phyloP scores from a whole-genome alignment of 2,888 invertebrate species.

The Aradus depressus region DNA sequence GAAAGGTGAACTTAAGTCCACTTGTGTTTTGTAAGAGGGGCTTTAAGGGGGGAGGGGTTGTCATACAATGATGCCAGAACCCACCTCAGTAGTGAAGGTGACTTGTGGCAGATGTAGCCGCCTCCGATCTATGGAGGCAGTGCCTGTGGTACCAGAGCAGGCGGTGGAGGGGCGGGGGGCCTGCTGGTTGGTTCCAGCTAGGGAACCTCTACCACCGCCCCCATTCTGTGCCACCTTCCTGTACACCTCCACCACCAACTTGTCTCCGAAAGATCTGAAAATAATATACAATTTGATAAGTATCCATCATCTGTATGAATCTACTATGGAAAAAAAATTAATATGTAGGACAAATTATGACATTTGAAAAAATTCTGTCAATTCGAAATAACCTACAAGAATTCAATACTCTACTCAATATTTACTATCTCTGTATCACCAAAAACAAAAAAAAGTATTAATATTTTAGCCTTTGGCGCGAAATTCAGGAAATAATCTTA shows the following conservation, averaged over 20 bases:
- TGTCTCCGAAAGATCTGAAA: constrained; percentile 56
- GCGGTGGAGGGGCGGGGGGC: constrained; percentile 52
- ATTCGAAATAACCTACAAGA: no score
- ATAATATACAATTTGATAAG: neutral
- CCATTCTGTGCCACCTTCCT: constrained; percentile 44
- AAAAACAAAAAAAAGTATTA: no score
- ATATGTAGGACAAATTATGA: neutral
- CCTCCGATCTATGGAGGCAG: constrained; percentile 42
- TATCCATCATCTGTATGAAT: neutral
- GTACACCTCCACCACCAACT: constrained; percentile 60
- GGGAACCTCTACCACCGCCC: constrained; percentile 35
- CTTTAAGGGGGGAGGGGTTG: no score
- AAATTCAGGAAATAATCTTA: no score
- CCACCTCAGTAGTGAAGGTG: constrained; percentile 83
- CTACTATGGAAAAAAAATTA: constrained; percentile 2
- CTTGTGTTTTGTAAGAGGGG: no score
- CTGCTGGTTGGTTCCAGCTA: constrained; percentile 19
- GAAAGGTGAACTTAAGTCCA: no score
- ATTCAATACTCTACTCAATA: no score
- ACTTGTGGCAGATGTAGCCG: constrained; percentile 67
- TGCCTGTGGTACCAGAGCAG: constrained; percentile 47
- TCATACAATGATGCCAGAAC: constrained; percentile 72
- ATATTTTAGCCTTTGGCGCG: no score
- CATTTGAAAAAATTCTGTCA: neutral
- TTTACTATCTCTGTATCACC: no score